phyloP scores from a whole-genome alignment of 1,140 invertebrate species.

The Catajapyx aquilonaris region DNA sequence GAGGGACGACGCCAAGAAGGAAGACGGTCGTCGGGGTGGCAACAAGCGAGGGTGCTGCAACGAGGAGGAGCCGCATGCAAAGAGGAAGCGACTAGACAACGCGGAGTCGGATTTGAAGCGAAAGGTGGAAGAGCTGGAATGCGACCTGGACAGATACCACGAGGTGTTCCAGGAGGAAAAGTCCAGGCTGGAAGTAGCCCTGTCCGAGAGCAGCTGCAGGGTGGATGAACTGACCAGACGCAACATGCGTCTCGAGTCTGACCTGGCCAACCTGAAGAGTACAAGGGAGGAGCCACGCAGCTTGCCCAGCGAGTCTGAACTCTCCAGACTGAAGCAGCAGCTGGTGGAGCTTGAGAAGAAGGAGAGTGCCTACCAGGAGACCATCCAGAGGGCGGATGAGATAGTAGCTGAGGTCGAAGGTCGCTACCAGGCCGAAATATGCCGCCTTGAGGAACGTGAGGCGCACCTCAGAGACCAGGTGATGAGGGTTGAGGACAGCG shows the following conservation, averaged over 20 bases:
- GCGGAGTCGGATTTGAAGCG: conserved; percentile 9
- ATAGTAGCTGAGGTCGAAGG: conserved; percentile 47
- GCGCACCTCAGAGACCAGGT: conserved; percentile 8
- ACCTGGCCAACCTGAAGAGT: too few species aligned
- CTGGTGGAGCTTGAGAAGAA: conserved; percentile 38
- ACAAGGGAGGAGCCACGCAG: neutral
- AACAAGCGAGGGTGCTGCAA: neutral
- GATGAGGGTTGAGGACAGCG: conserved; percentile 13
- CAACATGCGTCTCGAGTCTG: too few species aligned
- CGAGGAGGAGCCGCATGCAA: neutral
- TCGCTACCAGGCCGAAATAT: conserved; percentile 29
- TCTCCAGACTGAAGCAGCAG: conserved; percentile 17
- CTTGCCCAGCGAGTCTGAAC: neutral
- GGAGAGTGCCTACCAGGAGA: conserved; percentile 44
- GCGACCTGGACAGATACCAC: conserved; percentile 11
- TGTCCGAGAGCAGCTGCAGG: conserved; percentile 1
- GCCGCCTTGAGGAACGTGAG: conserved; percentile 17
- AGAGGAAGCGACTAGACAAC: conserved; percentile 5
- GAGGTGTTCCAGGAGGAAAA: conserved; percentile 8
- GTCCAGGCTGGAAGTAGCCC: conserved; percentile 6
- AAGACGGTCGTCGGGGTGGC: conserved; percentile 12
- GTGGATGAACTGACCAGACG: too few species aligned
- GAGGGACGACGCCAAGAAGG: conserved; percentile 8
- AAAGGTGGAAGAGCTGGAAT: conserved; percentile 13
- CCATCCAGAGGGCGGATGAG: conserved; percentile 45